Base-by-base conservation (phyloP, 1,140 invertebrate species). In the Hirudo medicinalis region DNA sequence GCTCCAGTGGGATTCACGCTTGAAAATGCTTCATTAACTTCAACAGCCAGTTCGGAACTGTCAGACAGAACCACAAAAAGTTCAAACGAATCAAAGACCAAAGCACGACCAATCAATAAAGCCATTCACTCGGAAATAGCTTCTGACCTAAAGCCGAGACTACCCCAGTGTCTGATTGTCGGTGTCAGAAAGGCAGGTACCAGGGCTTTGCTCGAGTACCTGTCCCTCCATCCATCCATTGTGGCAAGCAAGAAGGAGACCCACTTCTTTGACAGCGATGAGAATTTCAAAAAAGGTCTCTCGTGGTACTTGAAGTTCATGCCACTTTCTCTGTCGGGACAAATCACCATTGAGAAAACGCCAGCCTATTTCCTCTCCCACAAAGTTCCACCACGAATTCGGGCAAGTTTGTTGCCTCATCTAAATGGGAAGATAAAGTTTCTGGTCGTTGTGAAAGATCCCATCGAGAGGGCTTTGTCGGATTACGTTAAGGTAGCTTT, bases 391-490 rank as follows among this genome's bases (percentile, higher is more conserved):
- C 66, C 72, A 63, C 97, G 91, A 55, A 89, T 94, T 0, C 87
- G 88, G 75, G 57, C 57, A 20, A n/a, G 29, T 15, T 3, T 22
- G 29, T 63, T 32, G 22, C 22, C 22, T 11, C 43, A 49, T 49
- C 43, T 49, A 5, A 91, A 92, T 78, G 86, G 88, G 8, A 85
- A 86, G 13, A 89, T 89, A 57, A 91, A 90, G 79, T 80, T 94
- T 22, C 83, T 94, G 29, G 87, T 92, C 3, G 91, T 94, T 15
- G 90, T 94, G 0, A 82, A 91, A 13, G 90, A 94, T 81, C 91
- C 91, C 2, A 90, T 93, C 13, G 91, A 89, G 0, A 83, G 91
- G 71, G 89, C 91, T 22, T 89, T 94, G 29, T 92, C 90, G n/a
- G 91, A 94, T 80, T 93, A 92, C 75, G 89, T 90, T 0, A 91